Percentiles rank a stretch among this genome's conserved stretches.
These are phyloP conservation scores for Drosophila borealis DNA, from an alignment of 2,888 invertebrate genomes.

Conservation along the genomic window DNA sequence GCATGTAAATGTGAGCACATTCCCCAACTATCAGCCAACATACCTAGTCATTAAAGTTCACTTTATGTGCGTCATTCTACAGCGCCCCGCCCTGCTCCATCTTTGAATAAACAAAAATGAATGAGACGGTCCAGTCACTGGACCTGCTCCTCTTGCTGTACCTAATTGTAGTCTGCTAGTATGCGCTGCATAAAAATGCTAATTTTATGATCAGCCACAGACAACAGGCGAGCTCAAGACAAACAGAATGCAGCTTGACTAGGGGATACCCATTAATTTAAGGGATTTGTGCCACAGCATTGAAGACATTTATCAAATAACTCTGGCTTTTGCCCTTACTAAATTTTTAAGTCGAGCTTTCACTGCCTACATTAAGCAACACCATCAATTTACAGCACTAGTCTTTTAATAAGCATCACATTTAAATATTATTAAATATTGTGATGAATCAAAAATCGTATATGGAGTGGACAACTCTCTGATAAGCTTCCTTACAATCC, in stretches of 20 bases:
- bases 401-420: too few relatives aligned
- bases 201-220: constrained; percentile 69
- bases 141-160: constrained; percentile 15
- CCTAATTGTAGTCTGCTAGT: constrained; percentile 55
- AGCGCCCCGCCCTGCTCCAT: constrained; percentile 16
- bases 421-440: too few relatives aligned
- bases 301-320: too few relatives aligned
- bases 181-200: constrained; percentile 70
- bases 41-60: constrained; percentile 73
- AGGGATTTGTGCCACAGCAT: too few relatives aligned
- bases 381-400: too few relatives aligned
- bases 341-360: too few relatives aligned
- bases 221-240: constrained; percentile 18
- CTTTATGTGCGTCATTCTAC: constrained; percentile 69
- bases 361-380: too few relatives aligned
- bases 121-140: constrained; percentile 13
- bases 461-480: too few relatives aligned
- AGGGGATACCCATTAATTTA: constrained; percentile 11
- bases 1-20: constrained; percentile 70
- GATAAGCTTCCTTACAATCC: too few relatives aligned
- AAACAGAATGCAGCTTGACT: neutral
- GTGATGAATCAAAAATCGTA: too few relatives aligned
- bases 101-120: constrained; percentile 36
- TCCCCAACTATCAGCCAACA: constrained; percentile 40
- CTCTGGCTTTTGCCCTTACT: too few relatives aligned